A percentile compares a stretch with the other conserved stretches of the same genome.
Conservation (phyloP, 2,113 vertebrate species). For the Raja brachyura region DNA sequence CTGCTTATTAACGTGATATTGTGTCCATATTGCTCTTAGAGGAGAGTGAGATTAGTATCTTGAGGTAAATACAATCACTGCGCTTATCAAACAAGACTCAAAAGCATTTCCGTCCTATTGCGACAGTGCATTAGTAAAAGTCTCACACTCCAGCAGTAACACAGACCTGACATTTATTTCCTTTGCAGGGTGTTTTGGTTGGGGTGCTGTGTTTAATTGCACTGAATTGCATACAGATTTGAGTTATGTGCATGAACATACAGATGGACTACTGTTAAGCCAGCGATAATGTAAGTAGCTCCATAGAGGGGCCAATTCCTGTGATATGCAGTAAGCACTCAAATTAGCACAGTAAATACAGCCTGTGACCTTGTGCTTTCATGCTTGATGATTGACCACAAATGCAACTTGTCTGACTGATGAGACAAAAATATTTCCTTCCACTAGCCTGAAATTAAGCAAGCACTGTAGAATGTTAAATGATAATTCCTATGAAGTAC, state of each 20-base stretch:
- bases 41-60: conserved; percentile 39
- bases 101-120: conserved; percentile 40
- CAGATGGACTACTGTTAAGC: not conserved
- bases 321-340: not conserved
- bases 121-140: conserved; percentile 41
- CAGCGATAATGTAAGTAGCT: not conserved
- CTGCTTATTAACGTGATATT: conserved; percentile 37
- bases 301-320: not conserved
- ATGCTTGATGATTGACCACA: not conserved
- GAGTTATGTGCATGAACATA: not conserved
- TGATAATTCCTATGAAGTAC: not conserved
- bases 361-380: conserved; percentile 16
- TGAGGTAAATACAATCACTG: conserved; percentile 42
- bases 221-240: not conserved
- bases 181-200: conserved; percentile 21
- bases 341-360: not conserved
- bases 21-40: conserved; percentile 41
- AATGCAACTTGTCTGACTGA: not conserved
- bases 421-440: not conserved
- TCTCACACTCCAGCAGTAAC: conserved; percentile 39
- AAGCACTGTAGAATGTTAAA: not conserved
- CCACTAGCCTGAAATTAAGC: not conserved
- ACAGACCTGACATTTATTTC: conserved; percentile 39
- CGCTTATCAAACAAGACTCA: conserved; percentile 42
- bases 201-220: not conserved